phyloP scores from a whole-genome alignment of 2,888 invertebrate genomes.

The Agriopis aurantiaria region DNA sequence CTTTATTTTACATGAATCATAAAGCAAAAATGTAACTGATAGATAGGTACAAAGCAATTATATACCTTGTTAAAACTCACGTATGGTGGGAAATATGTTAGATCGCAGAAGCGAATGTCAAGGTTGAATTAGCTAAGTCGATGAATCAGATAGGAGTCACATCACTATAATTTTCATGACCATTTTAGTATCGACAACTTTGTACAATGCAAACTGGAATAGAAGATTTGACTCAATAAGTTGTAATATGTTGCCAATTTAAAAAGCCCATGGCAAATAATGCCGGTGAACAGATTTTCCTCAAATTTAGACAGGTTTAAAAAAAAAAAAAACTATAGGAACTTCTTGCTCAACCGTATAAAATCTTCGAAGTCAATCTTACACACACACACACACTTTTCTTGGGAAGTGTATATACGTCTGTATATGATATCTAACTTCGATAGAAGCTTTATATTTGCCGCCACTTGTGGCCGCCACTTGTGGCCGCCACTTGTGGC shows the following conservation, averaged over 20 bases:
- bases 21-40: constrained; percentile 23
- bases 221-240: neutral
- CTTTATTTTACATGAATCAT: constrained; percentile 42
- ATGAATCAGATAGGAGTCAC: constrained; percentile 25
- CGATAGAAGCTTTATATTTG: too few relatives aligned
- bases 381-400: too few relatives aligned
- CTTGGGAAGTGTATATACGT: too few relatives aligned
- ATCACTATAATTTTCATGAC: constrained; percentile 12
- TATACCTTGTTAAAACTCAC: constrained; percentile 1
- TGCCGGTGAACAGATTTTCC: too few relatives aligned
- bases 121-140: constrained; percentile 15
- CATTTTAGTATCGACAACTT: constrained; percentile 1
- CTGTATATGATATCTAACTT: too few relatives aligned
- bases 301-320: too few relatives aligned
- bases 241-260: neutral
- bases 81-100: constrained; percentile 20
- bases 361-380: too few relatives aligned
- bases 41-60: constrained; percentile 21
- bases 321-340: too few relatives aligned
- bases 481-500: too few relatives aligned
- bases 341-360: too few relatives aligned
- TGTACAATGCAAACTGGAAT: neutral
- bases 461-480: too few relatives aligned
- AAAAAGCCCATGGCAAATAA: neutral
- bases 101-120: constrained; percentile 23